Conservation (phyloP, 2,797 vertebrate species). For the Dicrostonyx torquatus region DNA sequence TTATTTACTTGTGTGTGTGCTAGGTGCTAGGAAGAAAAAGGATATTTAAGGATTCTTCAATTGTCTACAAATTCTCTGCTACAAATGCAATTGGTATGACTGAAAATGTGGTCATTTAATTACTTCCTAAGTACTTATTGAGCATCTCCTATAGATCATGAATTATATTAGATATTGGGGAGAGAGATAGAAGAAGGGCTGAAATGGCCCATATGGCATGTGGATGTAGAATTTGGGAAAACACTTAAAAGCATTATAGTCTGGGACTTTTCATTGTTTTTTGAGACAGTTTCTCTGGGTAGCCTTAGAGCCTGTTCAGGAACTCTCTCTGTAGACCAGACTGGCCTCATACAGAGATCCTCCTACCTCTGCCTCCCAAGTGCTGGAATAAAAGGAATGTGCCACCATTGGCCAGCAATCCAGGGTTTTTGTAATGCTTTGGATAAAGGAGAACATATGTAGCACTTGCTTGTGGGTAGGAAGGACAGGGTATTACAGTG, state of each 20-base stretch:
- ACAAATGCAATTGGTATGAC: neutral
- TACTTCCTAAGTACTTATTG: neutral
- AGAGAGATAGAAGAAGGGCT: neutral
- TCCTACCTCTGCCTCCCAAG: no score
- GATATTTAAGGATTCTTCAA: neutral
- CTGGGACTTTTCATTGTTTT: neutral
- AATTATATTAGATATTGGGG: neutral
- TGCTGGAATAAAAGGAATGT: no score
- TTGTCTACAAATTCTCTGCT: neutral
- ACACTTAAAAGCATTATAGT: neutral
- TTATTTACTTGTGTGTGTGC: neutral
- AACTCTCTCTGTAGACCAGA: no score
- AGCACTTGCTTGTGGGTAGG: neutral
- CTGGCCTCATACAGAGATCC: no score
- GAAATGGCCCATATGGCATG: neutral
- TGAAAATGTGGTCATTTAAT: neutral
- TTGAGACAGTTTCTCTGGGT: no score
- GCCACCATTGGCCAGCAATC: no score
- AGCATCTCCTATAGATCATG: neutral
- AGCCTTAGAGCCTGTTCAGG: no score
- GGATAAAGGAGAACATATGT: neutral
- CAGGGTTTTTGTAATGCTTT: fast-evolving
- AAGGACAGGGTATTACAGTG: neutral
- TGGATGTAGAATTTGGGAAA: neutral
- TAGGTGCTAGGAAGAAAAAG: neutral